Percentiles rank a stretch among this genome's conserved stretches.
Evolutionary conservation across 2,113 vertebrate genomes (phyloP).

Genomic region (Tetraodon nigroviridis): DNA sequence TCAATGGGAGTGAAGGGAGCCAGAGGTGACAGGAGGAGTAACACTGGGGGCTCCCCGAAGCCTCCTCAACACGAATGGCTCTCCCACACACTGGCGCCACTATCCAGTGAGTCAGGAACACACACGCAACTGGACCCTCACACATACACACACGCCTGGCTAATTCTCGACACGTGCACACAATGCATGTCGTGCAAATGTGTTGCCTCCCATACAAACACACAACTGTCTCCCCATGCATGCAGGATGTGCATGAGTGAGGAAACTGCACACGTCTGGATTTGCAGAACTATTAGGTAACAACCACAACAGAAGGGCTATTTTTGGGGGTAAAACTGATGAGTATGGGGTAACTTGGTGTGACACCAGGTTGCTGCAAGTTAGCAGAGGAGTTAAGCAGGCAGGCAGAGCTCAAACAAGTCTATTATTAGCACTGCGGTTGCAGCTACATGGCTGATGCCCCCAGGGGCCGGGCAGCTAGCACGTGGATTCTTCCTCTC

Average conservation of each 20-base stretch:
- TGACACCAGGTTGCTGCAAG: slow-evolving; percentile 18
- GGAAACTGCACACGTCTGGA: not conserved
- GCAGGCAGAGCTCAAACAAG: slow-evolving; percentile 19
- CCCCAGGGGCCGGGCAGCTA: slow-evolving; percentile 10
- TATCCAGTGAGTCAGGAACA: slow-evolving; percentile 20
- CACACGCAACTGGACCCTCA: slow-evolving; percentile 1
- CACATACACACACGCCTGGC: not conserved
- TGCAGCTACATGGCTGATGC: slow-evolving; percentile 14
- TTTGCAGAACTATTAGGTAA: not conserved
- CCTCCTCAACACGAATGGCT: slow-evolving; percentile 28
- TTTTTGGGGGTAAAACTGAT: slow-evolving; percentile 1
- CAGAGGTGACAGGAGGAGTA: slow-evolving; percentile 50
- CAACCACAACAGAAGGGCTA: not conserved
- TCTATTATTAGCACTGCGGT: slow-evolving; percentile 57
- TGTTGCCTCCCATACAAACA: not conserved
- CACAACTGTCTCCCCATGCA: too few relatives aligned
- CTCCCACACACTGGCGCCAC: slow-evolving; percentile 6
- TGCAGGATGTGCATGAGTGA: not conserved
- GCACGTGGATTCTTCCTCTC: slow-evolving; percentile 50
- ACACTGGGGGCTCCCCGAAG: slow-evolving; percentile 44
- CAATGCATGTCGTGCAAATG: not conserved
- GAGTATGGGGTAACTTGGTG: slow-evolving; percentile 16
- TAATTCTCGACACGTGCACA: not conserved
- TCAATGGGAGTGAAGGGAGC: slow-evolving; percentile 2
- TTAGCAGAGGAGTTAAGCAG: slow-evolving; percentile 24